Evolutionary conservation across 2,888 invertebrate species (phyloP).

Genomic region (Campaea margaritaria): DNA sequence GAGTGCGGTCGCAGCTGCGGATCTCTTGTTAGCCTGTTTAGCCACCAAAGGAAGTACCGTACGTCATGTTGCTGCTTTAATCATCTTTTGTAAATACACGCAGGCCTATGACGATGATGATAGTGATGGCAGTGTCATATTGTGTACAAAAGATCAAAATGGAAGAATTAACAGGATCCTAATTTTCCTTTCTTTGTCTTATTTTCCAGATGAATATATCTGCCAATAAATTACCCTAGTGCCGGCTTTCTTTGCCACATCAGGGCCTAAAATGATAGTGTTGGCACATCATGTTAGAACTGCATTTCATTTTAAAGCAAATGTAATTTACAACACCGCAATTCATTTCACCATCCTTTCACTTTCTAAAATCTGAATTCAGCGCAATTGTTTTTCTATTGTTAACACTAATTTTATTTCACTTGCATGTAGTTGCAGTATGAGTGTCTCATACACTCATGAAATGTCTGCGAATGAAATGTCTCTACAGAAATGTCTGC

Average conservation of each 20-base stretch:
- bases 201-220: background rate
- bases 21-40: no score
- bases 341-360: slow-evolving; percentile 45
- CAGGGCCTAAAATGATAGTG: background rate
- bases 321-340: slow-evolving; percentile 31
- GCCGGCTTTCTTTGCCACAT: slow-evolving; percentile 3
- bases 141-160: slow-evolving; percentile 36
- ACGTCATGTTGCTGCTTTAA: no score
- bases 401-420: slow-evolving; percentile 30
- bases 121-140: slow-evolving; percentile 32
- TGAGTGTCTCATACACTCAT: background rate
- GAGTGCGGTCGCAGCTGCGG: no score
- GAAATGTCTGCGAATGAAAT: no score
- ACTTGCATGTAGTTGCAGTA: background rate
- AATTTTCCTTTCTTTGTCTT: slow-evolving; percentile 15
- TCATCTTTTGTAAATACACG: no score
- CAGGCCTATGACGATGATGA: no score
- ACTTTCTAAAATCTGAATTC: slow-evolving; percentile 44
- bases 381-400: slow-evolving; percentile 34
- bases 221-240: slow-evolving; percentile 3
- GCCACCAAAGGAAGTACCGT: no score
- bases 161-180: slow-evolving; percentile 13
- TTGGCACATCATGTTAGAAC: slow-evolving; percentile 26
- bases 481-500: no score
- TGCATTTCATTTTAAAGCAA: slow-evolving; percentile 33